Evolutionary conservation across 2,797 vertebrate species (phyloP).

Genomic region (Spinus olivaceus): DNA sequence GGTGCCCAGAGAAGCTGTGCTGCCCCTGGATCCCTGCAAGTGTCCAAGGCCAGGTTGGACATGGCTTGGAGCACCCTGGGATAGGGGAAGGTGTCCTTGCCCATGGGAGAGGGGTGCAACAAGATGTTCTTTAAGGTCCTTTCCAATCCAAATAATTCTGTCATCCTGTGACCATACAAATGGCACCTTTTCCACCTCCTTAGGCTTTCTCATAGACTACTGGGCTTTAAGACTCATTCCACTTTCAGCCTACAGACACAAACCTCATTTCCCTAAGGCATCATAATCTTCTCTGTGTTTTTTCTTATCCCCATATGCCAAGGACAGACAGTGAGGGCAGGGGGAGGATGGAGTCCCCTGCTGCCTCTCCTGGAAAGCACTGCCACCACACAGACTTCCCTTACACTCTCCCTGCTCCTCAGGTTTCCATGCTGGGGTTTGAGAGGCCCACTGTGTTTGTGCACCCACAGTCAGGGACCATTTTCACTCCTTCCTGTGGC

Average conservation of each 20-base stretch:
- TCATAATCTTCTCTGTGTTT: fast-evolving
- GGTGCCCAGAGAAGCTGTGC: not conserved
- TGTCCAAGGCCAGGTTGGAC: fast-evolving
- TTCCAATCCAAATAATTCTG: not conserved
- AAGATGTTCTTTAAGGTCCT: fast-evolving
- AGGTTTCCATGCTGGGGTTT: not conserved
- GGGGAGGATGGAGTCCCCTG: not conserved
- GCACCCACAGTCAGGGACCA: not conserved
- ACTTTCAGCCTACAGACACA: not conserved
- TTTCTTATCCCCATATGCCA: not conserved
- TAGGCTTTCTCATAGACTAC: not conserved
- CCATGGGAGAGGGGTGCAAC: fast-evolving
- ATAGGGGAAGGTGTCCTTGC: fast-evolving
- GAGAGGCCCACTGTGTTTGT: fast-evolving
- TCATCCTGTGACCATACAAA: not conserved
- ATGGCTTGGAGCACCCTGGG: not conserved
- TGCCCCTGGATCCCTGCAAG: not conserved
- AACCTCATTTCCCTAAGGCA: not conserved
- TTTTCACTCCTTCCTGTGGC: not conserved
- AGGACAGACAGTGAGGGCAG: not conserved
- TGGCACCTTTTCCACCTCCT: not conserved
- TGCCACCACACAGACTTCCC: not conserved
- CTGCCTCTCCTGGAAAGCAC: not conserved
- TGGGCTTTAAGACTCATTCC: not conserved
- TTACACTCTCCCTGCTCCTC: fast-evolving